Conservation (phyloP, 2,888 invertebrate genomes). For the Latrodectus hesperus region DNA sequence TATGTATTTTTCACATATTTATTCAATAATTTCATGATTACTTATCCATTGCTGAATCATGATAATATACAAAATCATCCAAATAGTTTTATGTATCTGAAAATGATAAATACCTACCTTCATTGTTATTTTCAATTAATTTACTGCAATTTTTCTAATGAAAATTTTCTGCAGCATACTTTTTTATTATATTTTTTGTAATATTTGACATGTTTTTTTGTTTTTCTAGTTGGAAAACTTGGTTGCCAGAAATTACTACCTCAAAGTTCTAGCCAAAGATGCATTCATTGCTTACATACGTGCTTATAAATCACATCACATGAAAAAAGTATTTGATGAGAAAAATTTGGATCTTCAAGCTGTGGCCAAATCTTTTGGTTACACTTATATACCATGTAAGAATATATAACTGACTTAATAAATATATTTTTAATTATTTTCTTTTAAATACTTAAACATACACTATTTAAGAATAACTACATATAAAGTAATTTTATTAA, state of each 20-base stretch:
- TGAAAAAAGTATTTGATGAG: conserved; percentile 95
- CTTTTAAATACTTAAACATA: no score
- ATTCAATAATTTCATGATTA: no score
- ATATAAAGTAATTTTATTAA: no score
- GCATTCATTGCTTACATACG: conserved; percentile 96
- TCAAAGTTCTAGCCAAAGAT: conserved; percentile 95
- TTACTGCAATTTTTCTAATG: no score
- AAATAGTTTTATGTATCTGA: no score
- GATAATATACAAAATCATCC: no score
- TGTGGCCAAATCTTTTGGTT: conserved; percentile 96
- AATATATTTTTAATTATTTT: no score
- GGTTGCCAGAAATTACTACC: conserved; percentile 94
- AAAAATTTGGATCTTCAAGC: conserved; percentile 90
- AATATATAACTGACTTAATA: conserved; percentile 11
- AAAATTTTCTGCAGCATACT: neutral
- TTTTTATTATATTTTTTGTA: neutral
- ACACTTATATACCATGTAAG: conserved; percentile 92
- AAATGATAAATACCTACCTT: no score
- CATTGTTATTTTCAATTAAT: no score
- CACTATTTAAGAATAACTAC: no score
- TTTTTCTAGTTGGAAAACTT: conserved; percentile 89
- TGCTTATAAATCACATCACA: conserved; percentile 96
- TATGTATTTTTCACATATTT: no score
- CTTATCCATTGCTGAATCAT: no score
- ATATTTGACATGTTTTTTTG: conserved; percentile 14